These are phyloP conservation scores for Dasysyrphus albostriatus DNA, from an alignment of 2,888 invertebrate species.

Conservation along the genomic window DNA sequence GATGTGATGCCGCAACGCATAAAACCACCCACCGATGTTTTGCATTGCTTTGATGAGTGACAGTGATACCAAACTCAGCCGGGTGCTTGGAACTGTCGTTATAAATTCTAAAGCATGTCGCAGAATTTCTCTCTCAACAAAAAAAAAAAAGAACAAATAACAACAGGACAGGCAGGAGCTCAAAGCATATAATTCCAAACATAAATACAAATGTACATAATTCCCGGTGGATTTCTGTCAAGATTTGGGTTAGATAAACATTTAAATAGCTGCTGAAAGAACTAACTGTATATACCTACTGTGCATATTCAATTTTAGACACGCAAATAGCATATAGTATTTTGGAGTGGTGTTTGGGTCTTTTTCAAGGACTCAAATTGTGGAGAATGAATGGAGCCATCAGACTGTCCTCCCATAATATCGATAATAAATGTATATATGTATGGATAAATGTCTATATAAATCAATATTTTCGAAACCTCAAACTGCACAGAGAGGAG, in stretches of 20 bases:
- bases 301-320: conserved; percentile 42
- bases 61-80: conserved; percentile 10
- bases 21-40: conserved; percentile 27
- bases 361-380: conserved; percentile 22
- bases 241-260: conserved; percentile 62
- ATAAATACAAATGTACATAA: not conserved
- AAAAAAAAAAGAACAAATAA: conserved; percentile 5
- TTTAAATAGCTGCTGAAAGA: conserved; percentile 40
- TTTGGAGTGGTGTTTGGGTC: not conserved
- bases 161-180: not conserved
- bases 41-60: conserved; percentile 15
- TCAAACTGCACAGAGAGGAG: not conserved
- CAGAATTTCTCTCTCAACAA: not conserved
- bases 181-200: not conserved
- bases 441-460: not conserved
- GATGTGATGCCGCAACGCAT: conserved; percentile 15
- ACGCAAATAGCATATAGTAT: not conserved
- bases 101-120: conserved; percentile 51
- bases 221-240: conserved; percentile 15
- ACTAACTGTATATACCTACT: not conserved
- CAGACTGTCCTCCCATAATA: not conserved
- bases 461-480: conserved; percentile 28
- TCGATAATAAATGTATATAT: not conserved
- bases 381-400: not conserved
- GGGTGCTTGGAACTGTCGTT: conserved; percentile 30